A percentile compares a stretch with the other conserved stretches of the same genome.
These are phyloP conservation scores for Aleiodes alternator DNA, from an alignment of 2,888 invertebrate species.

Conservation along the genomic window DNA sequence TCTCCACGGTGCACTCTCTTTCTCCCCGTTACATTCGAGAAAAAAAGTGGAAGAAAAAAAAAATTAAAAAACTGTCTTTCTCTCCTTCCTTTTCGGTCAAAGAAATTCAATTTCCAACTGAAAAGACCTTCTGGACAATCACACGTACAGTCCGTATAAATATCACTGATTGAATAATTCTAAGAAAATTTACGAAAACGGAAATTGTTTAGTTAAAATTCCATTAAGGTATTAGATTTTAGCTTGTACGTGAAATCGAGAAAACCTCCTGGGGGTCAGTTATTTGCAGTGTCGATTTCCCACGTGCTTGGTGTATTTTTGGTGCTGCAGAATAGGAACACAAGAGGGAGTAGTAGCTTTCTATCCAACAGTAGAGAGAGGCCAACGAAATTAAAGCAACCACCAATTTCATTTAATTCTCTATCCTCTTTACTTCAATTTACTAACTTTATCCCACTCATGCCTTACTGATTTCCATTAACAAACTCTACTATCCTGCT, in stretches of 20 bases:
- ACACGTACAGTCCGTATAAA: not conserved
- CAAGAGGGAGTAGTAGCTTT: not conserved
- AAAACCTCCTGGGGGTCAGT: conserved; percentile 23
- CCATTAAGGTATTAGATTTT: conserved; percentile 40
- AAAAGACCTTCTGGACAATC: not conserved
- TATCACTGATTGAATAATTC: conserved; percentile 20
- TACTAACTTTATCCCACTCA: not conserved
- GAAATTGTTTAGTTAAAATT: conserved; percentile 42
- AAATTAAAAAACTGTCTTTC: no score
- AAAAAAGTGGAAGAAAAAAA: conserved; percentile 43
- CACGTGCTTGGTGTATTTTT: conserved; percentile 59
- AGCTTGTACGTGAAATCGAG: conserved; percentile 27
- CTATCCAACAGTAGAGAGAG: not conserved
- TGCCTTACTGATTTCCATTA: not conserved
- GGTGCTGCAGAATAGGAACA: not conserved
- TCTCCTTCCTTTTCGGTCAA: not conserved
- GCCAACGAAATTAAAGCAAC: conserved; percentile 23
- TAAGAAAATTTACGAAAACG: conserved; percentile 19
- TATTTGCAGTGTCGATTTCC: conserved; percentile 58
- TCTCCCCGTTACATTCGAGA: conserved; percentile 38
- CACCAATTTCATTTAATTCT: conserved; percentile 14
- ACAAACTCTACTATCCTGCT: not conserved
- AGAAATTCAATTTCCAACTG: not conserved
- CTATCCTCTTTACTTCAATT: not conserved
- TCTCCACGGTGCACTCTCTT: conserved; percentile 42